Evolutionary conservation across 2,888 invertebrate genomes (phyloP).

Genomic region (Cephus pulcher): DNA sequence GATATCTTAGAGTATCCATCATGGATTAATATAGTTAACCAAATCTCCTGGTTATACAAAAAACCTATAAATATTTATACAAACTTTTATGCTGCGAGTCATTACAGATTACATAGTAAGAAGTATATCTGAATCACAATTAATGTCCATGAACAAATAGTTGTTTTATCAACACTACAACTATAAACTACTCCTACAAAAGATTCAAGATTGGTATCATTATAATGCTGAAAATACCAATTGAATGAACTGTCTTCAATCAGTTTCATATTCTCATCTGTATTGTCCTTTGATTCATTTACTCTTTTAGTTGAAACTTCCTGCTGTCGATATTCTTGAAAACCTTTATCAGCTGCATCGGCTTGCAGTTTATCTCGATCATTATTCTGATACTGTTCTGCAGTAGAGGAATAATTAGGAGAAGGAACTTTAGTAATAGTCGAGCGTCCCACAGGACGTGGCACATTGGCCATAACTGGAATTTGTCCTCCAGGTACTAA

Average conservation of each 20-base stretch:
- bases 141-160: background rate
- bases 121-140: conserved; percentile 30
- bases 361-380: conserved; percentile 35
- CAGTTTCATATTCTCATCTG: conserved; percentile 66
- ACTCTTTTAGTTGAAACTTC: background rate
- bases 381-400: conserved; percentile 28
- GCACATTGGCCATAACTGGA: conserved; percentile 45
- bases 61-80: conserved; percentile 3
- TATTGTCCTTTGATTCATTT: background rate
- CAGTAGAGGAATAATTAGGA: conserved; percentile 55
- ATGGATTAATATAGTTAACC: conserved; percentile 11
- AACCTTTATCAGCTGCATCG: conserved; percentile 27
- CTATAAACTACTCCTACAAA: conserved; percentile 61
- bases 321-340: conserved; percentile 7
- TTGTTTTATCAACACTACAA: conserved; percentile 5
- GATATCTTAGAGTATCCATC: background rate
- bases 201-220: conserved; percentile 72
- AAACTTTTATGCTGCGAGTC: background rate
- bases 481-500: conserved; percentile 73
- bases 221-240: conserved; percentile 91
- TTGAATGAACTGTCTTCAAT: conserved; percentile 72
- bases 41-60: conserved; percentile 13
- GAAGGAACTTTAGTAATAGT: conserved; percentile 73
- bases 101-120: conserved; percentile 14
- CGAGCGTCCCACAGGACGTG: conserved; percentile 68